Evolutionary conservation across 2,888 invertebrate genomes (phyloP).

Genomic region (Melipona bicolor): DNA sequence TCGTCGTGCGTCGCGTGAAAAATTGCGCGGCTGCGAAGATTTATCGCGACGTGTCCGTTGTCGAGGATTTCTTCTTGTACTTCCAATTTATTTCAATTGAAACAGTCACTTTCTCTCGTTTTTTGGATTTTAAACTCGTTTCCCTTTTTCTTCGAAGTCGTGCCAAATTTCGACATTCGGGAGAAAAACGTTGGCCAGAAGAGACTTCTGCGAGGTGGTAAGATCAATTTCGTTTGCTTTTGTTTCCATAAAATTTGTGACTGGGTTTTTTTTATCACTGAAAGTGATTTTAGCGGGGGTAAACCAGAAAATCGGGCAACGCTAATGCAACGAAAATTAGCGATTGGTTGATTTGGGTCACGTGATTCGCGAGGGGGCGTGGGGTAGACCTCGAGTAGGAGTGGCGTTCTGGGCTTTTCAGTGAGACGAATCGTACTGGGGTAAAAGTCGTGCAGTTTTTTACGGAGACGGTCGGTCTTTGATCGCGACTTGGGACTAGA

Average conservation of each 20-base stretch:
- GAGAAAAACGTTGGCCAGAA: constrained; percentile 39
- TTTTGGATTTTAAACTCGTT: background rate
- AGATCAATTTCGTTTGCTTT: constrained; percentile 33
- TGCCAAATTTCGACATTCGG: constrained; percentile 12
- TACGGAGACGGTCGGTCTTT: constrained; percentile 40
- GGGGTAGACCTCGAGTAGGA: too few relatives aligned
- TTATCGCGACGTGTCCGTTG: background rate
- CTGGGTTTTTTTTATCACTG: background rate
- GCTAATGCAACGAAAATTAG: too few relatives aligned
- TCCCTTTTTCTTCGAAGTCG: background rate
- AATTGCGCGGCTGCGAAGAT: background rate
- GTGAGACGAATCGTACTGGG: too few relatives aligned
- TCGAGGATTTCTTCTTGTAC: too few relatives aligned
- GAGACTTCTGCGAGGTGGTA: constrained; percentile 23
- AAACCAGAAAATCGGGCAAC: too few relatives aligned
- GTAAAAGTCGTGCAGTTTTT: too few relatives aligned
- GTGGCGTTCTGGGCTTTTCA: too few relatives aligned
- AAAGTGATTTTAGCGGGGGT: too few relatives aligned
- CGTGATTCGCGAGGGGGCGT: too few relatives aligned
- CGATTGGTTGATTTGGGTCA: too few relatives aligned
- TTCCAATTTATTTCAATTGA: background rate
- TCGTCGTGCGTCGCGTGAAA: background rate
- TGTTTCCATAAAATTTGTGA: constrained; percentile 53
- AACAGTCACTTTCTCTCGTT: too few relatives aligned
- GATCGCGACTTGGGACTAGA: constrained; percentile 46